phyloP scores from a whole-genome alignment of 2,797 vertebrate genomes.

The Poecilia picta region DNA sequence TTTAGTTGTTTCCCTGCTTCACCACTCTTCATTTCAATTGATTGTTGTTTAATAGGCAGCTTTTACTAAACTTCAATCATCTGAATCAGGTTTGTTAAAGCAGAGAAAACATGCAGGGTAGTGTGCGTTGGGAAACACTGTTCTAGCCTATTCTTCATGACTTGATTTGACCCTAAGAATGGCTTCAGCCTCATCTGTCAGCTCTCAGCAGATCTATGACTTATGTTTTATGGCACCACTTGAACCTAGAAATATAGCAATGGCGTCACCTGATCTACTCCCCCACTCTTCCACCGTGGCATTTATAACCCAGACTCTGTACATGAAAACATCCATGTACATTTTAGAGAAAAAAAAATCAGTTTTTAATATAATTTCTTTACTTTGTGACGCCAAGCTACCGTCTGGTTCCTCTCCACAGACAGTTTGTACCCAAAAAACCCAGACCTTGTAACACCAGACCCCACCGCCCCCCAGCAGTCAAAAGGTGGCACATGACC shows the following conservation, averaged over 20 bases:
- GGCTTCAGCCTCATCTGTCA: slow-evolving; percentile 49
- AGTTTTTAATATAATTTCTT: slow-evolving; percentile 61
- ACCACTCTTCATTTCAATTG: no score
- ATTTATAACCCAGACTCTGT: slow-evolving; percentile 22
- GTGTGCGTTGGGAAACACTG: no score
- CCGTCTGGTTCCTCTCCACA: slow-evolving; percentile 48
- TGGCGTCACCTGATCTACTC: slow-evolving; percentile 50
- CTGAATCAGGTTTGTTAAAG: no score
- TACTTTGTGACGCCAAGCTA: slow-evolving; percentile 52
- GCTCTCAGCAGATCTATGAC: slow-evolving; percentile 53
- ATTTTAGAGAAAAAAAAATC: slow-evolving; percentile 34
- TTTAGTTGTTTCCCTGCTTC: no score
- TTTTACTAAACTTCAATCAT: no score
- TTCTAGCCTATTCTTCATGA: slow-evolving; percentile 40
- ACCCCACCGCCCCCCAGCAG: slow-evolving; percentile 58
- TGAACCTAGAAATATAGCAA: slow-evolving; percentile 51
- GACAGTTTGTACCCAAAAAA: slow-evolving; percentile 45
- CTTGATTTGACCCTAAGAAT: slow-evolving; percentile 52
- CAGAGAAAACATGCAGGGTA: no score
- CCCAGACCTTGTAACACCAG: slow-evolving; percentile 46
- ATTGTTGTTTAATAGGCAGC: no score
- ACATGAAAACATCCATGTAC: slow-evolving; percentile 47
- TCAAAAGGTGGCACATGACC: slow-evolving; percentile 69
- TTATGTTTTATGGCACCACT: slow-evolving; percentile 56
- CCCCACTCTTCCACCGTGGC: slow-evolving; percentile 8